Base-by-base conservation (phyloP, 1,140 invertebrate species). In the Berghia stephanieae region DNA sequence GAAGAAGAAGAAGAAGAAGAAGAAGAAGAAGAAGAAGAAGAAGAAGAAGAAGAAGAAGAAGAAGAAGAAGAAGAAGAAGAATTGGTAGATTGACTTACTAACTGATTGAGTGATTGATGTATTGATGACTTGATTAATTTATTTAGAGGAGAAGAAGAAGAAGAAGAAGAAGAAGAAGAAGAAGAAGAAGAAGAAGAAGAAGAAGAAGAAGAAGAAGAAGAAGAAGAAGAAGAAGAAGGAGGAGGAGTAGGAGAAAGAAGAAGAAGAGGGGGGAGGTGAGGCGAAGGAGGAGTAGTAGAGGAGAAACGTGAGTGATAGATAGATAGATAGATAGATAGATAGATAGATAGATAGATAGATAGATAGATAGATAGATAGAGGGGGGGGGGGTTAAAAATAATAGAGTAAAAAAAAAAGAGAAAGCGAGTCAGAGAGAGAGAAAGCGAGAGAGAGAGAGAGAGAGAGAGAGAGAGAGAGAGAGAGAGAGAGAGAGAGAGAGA, bases 121-220 rank as follows among this genome's bases (percentile, higher is more conserved):
- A n/a, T n/a, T n/a, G n/a, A n/a, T n/a, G n/a, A n/a, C n/a, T n/a
- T n/a, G n/a, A n/a, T n/a, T n/a, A 49, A 49, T 13, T 49, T 49
- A 49, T 49, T 49, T 49, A 60, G 21, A 21, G 21, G 21, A 21
- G 21, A 60, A 21, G 21, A 60, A 21, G 21, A 21, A 60, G 55
- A 60, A 60, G 55, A 60, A 60, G 55, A 60, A 60, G 55, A 60
- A 60, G 55, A 60, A 60, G 55, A 60, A 60, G 55, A 60, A 60
- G 3, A 21, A 31, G 31, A 57, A 5, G 55, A 60, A 60, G 55
- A 60, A 21, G 55, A 60, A 68, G 60, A 27, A 43, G n/a, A n/a
- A n/a, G n/a, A n/a, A n/a, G n/a, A n/a, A n/a, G n/a, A n/a, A n/a
- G n/a, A n/a, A n/a, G n/a, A n/a, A n/a, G n/a, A n/a, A n/a, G n/a